Percentiles rank a stretch among this genome's conserved stretches.
phyloP scores from a whole-genome alignment of 2,888 invertebrate species.

The Peribatodes rhomboidaria region DNA sequence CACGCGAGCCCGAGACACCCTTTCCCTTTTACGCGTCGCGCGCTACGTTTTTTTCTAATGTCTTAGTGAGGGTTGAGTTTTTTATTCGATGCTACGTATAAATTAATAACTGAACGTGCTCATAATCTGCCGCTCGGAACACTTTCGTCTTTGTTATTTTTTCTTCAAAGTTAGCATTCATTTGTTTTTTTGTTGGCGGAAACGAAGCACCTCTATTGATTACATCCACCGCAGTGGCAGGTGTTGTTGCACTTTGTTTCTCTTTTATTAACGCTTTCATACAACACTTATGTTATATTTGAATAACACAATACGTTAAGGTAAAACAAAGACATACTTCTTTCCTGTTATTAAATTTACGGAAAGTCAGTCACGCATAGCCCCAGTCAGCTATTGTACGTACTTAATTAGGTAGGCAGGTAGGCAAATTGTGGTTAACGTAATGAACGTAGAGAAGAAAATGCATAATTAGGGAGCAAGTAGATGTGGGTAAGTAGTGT shows the following conservation, averaged over 20 bases:
- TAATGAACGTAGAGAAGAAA: too few relatives aligned
- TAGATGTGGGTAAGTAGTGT: too few relatives aligned
- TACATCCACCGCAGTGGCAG: conserved; percentile 74
- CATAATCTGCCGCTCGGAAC: conserved; percentile 84
- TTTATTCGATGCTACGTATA: conserved; percentile 83
- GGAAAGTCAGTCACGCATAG: too few relatives aligned
- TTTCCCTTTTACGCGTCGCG: conserved; percentile 86
- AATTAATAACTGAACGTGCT: conserved; percentile 86
- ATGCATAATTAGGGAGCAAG: too few relatives aligned
- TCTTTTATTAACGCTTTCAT: conserved; percentile 40
- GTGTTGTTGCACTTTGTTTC: conserved; percentile 62
- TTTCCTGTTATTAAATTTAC: too few relatives aligned
- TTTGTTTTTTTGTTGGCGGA: conserved; percentile 83
- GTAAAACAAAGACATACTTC: background rate
- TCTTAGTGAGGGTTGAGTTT: conserved; percentile 82
- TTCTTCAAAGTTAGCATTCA: conserved; percentile 70
- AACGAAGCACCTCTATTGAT: conserved; percentile 77
- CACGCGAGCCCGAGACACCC: conserved; percentile 84
- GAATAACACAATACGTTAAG: background rate
- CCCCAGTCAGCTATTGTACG: too few relatives aligned
- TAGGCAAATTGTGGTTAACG: too few relatives aligned
- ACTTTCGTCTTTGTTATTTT: conserved; percentile 85
- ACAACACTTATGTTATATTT: conserved; percentile 10
- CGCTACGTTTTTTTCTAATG: conserved; percentile 79
- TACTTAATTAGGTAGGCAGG: too few relatives aligned